Base-by-base conservation (phyloP, 92 coral and sea anemone species). In the Epizoanthus ramosus region DNA sequence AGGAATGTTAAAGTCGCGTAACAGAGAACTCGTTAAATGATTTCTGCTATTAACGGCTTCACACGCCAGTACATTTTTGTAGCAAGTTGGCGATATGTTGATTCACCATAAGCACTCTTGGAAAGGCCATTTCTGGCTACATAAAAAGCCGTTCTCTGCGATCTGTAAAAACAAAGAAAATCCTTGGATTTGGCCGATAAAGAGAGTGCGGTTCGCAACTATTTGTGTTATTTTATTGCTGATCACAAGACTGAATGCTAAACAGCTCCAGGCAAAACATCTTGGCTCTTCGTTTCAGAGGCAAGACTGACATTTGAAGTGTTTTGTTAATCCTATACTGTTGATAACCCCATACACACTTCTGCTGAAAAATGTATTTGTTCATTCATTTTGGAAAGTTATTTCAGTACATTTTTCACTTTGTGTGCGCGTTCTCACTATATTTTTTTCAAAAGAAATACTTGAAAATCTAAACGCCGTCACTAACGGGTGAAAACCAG, bases 211-310 rank as follows among this genome's bases (percentile, higher is more conserved):
- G 71, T 63, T 63, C n/a, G 59, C 13, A 77, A 10, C 45, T 61
- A 77, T 77, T 63, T 77, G 71, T 43, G 66, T 54, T 77, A 77
- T 77, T 63, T 21, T 57, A 4, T 33, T 37, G 43, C 41, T 60
- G 81, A 39, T 76, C 66, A 43, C 82, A 77, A 63, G 54, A 50
- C 54, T 9, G 15, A 50, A 13, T 37, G 69, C 28, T 43, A 60
- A 58, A 77, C 70, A 15, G 82, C 82, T 77, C 58, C 43, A 31
- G 70, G 82, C 82, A 77, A 77, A 77, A 13, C 41, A 21, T 56
- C 24, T 63, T 77, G 28, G 54, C 7, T 56, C 25, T 63, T 77
- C 28, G 68, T 39, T 77, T 37, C 43, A 41, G 58, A 16, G 23
- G 13, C 70, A 77, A 63, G 41, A 5, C 81, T 19, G n/a, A 50